Percentiles rank a stretch among this genome's conserved stretches.
These are phyloP conservation scores for Stictonetta naevosa DNA, from an alignment of 2,113 vertebrate species.

Conservation along the genomic window DNA sequence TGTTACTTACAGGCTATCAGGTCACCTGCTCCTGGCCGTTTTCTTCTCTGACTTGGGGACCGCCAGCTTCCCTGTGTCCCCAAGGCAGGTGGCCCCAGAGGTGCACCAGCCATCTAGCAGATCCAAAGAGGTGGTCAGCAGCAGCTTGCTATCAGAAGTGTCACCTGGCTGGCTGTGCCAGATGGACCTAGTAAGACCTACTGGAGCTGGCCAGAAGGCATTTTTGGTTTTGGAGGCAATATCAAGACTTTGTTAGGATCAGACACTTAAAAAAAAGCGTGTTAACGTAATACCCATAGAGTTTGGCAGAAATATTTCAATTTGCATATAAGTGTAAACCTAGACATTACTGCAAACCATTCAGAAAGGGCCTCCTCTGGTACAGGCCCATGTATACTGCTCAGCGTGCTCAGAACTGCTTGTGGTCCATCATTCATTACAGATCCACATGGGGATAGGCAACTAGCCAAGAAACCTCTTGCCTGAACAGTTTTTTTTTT, in stretches of 20 bases:
- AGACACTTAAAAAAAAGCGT: background rate
- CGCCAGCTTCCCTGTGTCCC: background rate
- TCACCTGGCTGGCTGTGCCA: background rate
- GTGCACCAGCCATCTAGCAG: background rate
- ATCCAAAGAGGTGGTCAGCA: background rate
- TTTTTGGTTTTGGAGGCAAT: background rate
- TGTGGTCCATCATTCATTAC: background rate
- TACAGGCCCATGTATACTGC: background rate
- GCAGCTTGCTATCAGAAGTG: background rate
- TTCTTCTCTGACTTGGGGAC: background rate
- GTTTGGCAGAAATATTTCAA: background rate
- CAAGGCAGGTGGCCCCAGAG: background rate
- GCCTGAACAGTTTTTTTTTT: background rate
- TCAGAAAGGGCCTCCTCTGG: background rate
- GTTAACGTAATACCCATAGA: accelerated
- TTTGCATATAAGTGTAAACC: background rate
- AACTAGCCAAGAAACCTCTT: background rate
- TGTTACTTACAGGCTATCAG: background rate
- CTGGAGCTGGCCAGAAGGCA: background rate
- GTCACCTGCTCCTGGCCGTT: background rate
- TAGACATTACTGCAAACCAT: background rate
- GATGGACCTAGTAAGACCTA: background rate
- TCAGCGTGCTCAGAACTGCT: background rate
- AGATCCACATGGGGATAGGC: background rate
- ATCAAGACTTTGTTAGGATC: background rate